Base-by-base conservation (phyloP, 2,797 vertebrate genomes). In the Mormyrus hasselquistii region DNA sequence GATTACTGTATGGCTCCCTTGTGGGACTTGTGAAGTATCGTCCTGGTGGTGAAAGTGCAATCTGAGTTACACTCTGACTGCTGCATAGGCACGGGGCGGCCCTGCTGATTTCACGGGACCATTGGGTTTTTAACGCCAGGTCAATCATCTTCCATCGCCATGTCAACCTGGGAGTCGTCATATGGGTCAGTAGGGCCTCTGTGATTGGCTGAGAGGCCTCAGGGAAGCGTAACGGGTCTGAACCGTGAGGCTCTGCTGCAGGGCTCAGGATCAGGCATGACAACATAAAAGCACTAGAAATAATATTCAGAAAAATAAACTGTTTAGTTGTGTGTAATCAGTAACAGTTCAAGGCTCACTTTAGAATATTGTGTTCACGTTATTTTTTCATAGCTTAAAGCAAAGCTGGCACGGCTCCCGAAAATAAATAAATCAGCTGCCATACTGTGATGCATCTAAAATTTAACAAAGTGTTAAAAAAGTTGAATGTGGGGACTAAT, bases 311-410 rank as follows among this genome's bases (percentile, higher is more conserved):
- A 53, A 93, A 93, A 89, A 92, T 89, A 47, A 76, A 89, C 83
- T 86, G 49, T 65, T 62, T 29, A 57, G 90, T 88, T 88, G 88
- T 88, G 90, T 90, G 91, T 94, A 93, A 94, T 94, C 89, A 91
- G 25, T 88, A 92, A 88, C 89, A 47, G 50, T 86, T 86, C 89
- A 94, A 93, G 91, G 92, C 91, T 93, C 94, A 59, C 92, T 94
- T 93, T 91, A 91, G 90, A 25, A 84, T 86, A 91, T 90, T 92
- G 91, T 91, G 92, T 92, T 89, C 87, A 62, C 83, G 82, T 87
- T 86, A 41, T 3, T 41, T 88, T 91, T 93, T 89, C 44, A 12
- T 59, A 29, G 91, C 92, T 92, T 90, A 44, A 88, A 92, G 91
- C 85, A 53, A 19, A 10, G 29, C 47, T 25, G 88, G 29, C 86